Evolutionary conservation across 2,888 invertebrate genomes (phyloP).

Genomic region (Drosophila recens): DNA sequence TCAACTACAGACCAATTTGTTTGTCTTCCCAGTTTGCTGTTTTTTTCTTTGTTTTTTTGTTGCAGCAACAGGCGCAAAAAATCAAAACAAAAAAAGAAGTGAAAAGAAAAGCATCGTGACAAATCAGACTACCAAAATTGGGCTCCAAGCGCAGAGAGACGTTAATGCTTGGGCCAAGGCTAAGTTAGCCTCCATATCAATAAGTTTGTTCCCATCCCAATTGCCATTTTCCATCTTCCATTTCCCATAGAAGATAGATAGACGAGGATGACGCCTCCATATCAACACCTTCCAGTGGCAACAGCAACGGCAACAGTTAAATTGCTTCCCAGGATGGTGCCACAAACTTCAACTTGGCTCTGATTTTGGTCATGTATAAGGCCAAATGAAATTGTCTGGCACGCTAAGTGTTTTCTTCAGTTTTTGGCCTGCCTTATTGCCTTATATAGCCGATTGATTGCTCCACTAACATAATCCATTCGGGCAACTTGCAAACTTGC

Average conservation of each 20-base stretch:
- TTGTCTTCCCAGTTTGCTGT: conserved; percentile 75
- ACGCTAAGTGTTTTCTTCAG: conserved; percentile 77
- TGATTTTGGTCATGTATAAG: conserved; percentile 71
- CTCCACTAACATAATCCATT: conserved; percentile 76
- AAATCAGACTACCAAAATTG: conserved; percentile 85
- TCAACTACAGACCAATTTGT: conserved; percentile 85
- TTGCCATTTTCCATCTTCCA: not conserved
- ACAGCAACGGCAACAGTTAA: conserved; percentile 34
- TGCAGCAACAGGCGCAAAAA: conserved; percentile 53
- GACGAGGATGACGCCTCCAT: conserved; percentile 57
- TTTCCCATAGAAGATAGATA: conserved; percentile 25
- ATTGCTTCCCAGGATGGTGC: conserved; percentile 60
- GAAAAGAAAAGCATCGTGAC: conserved; percentile 80
- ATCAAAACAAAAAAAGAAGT: conserved; percentile 43
- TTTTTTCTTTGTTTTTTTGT: not conserved
- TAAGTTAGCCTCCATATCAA: conserved; percentile 70
- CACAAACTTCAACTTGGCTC: conserved; percentile 52
- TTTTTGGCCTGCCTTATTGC: conserved; percentile 70
- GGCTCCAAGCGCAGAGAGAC: conserved; percentile 49
- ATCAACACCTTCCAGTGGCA: conserved; percentile 53
- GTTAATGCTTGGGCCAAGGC: conserved; percentile 44
- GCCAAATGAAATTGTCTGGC: conserved; percentile 76
- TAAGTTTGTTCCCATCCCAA: conserved; percentile 64
- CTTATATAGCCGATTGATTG: conserved; percentile 82
- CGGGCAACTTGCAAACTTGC: conserved; percentile 51